These are phyloP conservation scores for Acrocephalus scirpaceus DNA, from an alignment of 2,797 vertebrate species.

Conservation along the genomic window DNA sequence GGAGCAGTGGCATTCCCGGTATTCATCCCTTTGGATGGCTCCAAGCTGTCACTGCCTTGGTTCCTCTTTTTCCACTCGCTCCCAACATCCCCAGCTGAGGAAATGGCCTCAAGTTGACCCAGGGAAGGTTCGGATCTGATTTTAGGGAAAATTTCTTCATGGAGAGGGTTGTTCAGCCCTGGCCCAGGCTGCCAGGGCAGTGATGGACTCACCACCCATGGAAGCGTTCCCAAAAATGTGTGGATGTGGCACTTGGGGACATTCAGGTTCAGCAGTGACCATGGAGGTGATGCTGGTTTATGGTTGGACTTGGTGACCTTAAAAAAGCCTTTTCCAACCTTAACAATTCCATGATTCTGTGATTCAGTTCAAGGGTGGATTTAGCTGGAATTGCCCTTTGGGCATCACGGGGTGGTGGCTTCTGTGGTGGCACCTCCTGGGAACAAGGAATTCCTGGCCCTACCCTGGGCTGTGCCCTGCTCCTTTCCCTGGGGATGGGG, in stretches of 20 bases:
- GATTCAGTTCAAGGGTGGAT: not conserved
- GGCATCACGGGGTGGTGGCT: not conserved
- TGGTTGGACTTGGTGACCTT: no score
- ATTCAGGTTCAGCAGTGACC: not conserved
- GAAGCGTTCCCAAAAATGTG: not conserved
- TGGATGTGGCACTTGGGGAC: not conserved
- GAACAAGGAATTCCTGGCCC: accelerated
- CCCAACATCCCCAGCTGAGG: not conserved
- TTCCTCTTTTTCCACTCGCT: not conserved
- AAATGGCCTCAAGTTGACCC: not conserved
- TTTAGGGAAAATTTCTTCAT: not conserved
- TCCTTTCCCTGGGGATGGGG: not conserved
- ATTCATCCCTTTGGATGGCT: not conserved
- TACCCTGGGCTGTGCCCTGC: not conserved
- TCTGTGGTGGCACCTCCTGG: not conserved
- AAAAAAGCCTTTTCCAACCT: not conserved
- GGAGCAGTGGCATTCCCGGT: not conserved
- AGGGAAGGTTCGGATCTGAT: not conserved
- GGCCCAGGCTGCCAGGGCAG: no score
- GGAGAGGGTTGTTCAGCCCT: not conserved
- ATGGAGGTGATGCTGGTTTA: not conserved
- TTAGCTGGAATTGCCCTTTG: not conserved
- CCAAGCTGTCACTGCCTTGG: not conserved
- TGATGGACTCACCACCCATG: not conserved
- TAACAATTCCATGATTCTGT: not conserved